Base-by-base conservation (phyloP, 2,113 vertebrate species). In the Muscicapa adusta region DNA sequence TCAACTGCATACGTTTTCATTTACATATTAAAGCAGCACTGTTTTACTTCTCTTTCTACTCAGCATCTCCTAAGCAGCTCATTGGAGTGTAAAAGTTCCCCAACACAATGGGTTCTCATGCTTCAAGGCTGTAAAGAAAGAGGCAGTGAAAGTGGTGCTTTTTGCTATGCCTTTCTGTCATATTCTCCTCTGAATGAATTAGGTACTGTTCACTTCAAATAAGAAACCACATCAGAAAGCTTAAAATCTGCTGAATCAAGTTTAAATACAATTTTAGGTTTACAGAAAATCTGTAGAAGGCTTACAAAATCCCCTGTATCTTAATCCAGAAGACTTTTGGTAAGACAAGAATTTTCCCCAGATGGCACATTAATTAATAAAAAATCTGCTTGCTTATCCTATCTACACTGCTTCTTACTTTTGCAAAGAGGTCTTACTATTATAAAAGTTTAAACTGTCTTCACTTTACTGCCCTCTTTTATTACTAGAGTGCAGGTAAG, bases 241-340 rank as follows among this genome's bases (percentile, higher is more conserved):
- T 93, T 75, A 90, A 85, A 90, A 83, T 88, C 50, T 83, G 58
- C n/a, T 93, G 76, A 76, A 53, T 91, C 83, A 42, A 29, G 17
- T 40, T 78, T 34, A 90, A 65, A 15, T 62, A 61, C n/a, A 73
- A 65, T 31, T 93, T 62, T 45, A 83, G 42, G 19, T 50, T 90
- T 63, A 61, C 3, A 17, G 34, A n/a, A 56, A 54, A 72, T 54
- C 22, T 90, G 20, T n/a, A 50, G 51, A 66, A 73, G 20, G 48
- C 18, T 78, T 88, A 48, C 67, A 56, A 75, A 90, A 79, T 92
- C 50, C 66, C n/a, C 18, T 56, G 6, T 38, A n/a, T 43, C 33
- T 75, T 56, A 70, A 31, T 56, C 70, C 29, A 13, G 28, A 90
- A 81, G 9, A 36, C 31, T 90, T 73, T 79, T 50, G 67, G 18